phyloP scores from a whole-genome alignment of 2,113 vertebrate genomes.

The Corvus moneduloides region DNA sequence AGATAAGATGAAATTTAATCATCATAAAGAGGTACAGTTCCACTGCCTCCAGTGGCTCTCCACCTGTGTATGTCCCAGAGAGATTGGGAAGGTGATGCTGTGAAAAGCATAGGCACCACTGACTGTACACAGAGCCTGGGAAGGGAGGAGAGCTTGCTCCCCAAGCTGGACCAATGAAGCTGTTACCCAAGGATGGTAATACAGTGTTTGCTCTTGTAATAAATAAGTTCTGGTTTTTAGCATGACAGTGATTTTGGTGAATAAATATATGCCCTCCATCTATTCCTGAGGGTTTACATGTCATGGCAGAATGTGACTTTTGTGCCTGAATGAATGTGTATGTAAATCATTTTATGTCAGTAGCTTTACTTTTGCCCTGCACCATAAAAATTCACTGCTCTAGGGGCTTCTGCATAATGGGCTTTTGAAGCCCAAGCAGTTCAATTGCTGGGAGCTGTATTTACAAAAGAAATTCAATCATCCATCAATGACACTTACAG shows the following conservation, averaged over 20 bases:
- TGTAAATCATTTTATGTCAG: not conserved
- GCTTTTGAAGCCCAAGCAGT: not conserved
- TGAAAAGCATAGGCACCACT: not conserved
- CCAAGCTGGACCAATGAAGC: not conserved
- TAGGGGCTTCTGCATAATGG: not conserved
- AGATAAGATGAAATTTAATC: not conserved
- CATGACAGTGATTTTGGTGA: not conserved
- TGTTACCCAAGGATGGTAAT: not conserved
- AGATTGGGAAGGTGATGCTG: not conserved
- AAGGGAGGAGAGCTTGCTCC: not conserved
- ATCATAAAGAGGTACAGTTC: not conserved
- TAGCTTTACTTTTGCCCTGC: not conserved
- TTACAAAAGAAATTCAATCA: not conserved
- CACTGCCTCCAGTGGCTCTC: not conserved
- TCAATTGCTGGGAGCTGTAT: not conserved
- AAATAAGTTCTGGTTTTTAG: not conserved
- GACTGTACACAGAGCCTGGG: not conserved
- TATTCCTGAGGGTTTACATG: not conserved
- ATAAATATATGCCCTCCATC: not conserved
- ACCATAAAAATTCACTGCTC: not conserved
- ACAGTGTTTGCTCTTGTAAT: not conserved
- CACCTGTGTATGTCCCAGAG: not conserved
- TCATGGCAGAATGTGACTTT: constrained; percentile 11
- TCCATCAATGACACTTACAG: not conserved
- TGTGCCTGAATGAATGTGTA: not conserved